Evolutionary conservation across 2,888 invertebrate species (phyloP).

Genomic region (Eledone cirrhosa): DNA sequence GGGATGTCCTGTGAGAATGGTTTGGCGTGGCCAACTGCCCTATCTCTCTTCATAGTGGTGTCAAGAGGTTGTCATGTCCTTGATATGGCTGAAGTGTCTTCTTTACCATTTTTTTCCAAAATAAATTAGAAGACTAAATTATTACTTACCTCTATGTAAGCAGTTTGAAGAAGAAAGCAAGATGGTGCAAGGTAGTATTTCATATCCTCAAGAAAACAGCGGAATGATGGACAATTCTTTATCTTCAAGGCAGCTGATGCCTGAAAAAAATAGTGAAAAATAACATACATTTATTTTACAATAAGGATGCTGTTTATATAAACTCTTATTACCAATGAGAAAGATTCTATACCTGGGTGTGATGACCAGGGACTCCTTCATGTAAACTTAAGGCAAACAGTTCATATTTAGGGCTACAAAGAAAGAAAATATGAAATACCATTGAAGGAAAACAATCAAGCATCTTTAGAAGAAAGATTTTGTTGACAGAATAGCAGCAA

Average conservation of each 20-base stretch:
- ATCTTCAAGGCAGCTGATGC: conserved; percentile 47
- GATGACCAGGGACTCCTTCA: conserved; percentile 64
- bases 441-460: no score
- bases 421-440: background rate
- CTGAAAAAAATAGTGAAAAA: no score
- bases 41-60: no score
- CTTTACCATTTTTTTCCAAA: no score
- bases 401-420: conserved; percentile 55
- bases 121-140: background rate
- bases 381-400: conserved; percentile 59
- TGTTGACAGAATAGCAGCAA: no score
- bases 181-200: conserved; percentile 55
- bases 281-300: background rate
- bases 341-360: conserved; percentile 52
- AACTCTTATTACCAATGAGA: no score
- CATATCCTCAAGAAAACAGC: conserved; percentile 54
- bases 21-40: no score
- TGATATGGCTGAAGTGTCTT: no score
- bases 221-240: conserved; percentile 48
- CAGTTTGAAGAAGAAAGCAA: conserved; percentile 58
- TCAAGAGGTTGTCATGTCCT: no score
- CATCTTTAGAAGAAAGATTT: no score
- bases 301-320: no score
- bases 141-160: conserved; percentile 54
- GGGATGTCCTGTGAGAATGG: no score